Percentiles rank a stretch among this genome's conserved stretches.
Conservation (phyloP, 2,113 vertebrate species). For the Osmerus mordax region DNA sequence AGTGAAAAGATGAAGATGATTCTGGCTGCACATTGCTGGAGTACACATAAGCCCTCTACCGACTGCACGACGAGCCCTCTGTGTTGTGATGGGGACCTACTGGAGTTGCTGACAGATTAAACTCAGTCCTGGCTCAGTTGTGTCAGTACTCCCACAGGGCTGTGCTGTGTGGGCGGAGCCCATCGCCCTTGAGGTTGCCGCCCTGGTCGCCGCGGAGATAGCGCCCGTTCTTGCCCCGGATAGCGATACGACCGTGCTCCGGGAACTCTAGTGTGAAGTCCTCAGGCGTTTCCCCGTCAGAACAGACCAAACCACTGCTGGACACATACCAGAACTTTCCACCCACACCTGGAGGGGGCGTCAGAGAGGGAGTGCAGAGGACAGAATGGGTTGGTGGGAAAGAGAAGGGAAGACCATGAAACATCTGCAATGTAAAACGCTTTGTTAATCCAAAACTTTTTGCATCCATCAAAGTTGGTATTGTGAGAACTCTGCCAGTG, state of each 20-base stretch:
- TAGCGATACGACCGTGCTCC: slow-evolving; percentile 84
- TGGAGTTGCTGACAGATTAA: too few species aligned
- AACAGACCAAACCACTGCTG: slow-evolving; percentile 81
- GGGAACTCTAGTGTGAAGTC: slow-evolving; percentile 89
- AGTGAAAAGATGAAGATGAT: too few species aligned
- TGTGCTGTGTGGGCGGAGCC: slow-evolving; percentile 69
- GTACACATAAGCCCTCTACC: too few species aligned
- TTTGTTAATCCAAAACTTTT: too few species aligned
- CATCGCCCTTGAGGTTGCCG: slow-evolving; percentile 87
- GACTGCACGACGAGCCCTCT: too few species aligned
- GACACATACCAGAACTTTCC: slow-evolving; percentile 90
- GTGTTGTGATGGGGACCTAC: too few species aligned
- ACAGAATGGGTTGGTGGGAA: too few species aligned
- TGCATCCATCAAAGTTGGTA: too few species aligned
- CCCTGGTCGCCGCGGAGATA: slow-evolving; percentile 90
- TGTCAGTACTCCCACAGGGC: slow-evolving; percentile 94
- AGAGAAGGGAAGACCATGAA: too few species aligned
- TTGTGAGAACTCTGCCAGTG: too few species aligned
- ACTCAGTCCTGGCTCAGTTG: slow-evolving; percentile 65
- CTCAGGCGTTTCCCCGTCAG: slow-evolving; percentile 85
- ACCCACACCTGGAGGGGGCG: slow-evolving; percentile 71
- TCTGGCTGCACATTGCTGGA: too few species aligned
- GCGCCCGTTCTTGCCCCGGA: slow-evolving; percentile 82
- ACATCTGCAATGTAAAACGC: too few species aligned
- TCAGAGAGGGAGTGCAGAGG: not conserved